A percentile compares a stretch with the other conserved stretches of the same genome.
Evolutionary conservation across 2,888 invertebrate species (phyloP).

Genomic region (Drosophila crucigera): DNA sequence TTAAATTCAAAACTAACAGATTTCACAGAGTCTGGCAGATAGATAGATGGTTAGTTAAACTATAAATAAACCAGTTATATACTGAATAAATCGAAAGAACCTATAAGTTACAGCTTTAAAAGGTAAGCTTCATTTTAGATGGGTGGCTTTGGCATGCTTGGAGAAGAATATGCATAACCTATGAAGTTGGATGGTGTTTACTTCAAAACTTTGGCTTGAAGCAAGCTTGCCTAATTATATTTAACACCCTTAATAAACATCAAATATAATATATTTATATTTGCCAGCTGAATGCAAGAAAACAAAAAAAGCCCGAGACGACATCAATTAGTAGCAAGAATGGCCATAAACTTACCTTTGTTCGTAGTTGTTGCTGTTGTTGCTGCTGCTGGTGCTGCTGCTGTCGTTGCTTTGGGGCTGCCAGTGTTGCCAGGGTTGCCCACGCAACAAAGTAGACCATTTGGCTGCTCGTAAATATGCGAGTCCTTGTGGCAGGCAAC

Average conservation of each 20-base stretch:
- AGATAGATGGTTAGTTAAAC: neutral
- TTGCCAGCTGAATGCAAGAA: neutral
- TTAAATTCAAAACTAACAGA: no score
- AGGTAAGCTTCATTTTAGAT: neutral
- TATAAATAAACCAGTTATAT: neutral
- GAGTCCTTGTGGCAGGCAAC: conserved; percentile 52
- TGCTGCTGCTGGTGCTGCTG: conserved; percentile 23
- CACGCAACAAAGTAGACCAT: conserved; percentile 56
- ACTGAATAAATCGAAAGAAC: neutral
- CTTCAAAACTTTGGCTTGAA: neutral
- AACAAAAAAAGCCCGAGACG: conserved; percentile 12
- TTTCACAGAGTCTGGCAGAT: neutral
- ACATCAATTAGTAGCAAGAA: conserved; percentile 32
- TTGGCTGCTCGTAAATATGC: conserved; percentile 70
- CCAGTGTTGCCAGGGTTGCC: conserved; percentile 55
- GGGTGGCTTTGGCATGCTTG: neutral
- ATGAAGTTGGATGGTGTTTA: neutral
- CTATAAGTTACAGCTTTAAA: neutral
- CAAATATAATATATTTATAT: neutral
- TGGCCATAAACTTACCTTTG: conserved; percentile 68
- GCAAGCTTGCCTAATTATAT: neutral
- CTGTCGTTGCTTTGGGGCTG: conserved; percentile 31
- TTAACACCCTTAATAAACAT: neutral
- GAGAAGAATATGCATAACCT: neutral
- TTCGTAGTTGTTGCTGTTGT: conserved; percentile 20